phyloP scores from a whole-genome alignment of 2,888 invertebrate genomes.

The Morinoia aosen region DNA sequence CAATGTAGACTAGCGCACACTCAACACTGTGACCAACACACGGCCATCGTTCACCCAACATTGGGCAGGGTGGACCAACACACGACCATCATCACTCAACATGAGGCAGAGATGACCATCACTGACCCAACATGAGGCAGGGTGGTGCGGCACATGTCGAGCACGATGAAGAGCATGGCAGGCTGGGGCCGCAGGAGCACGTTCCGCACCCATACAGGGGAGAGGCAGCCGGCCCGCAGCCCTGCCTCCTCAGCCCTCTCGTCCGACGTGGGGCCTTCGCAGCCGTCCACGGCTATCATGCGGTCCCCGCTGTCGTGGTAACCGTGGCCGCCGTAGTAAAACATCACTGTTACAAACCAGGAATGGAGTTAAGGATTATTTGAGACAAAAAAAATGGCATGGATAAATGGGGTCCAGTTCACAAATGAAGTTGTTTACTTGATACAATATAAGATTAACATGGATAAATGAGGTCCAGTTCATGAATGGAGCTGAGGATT shows the following conservation, averaged over 20 bases:
- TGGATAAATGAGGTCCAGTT: too few species aligned
- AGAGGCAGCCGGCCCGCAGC: conserved; percentile 9
- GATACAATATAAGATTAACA: too few species aligned
- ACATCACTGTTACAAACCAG: background rate
- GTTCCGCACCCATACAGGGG: conserved; percentile 51
- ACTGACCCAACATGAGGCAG: background rate
- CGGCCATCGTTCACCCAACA: conserved; percentile 3
- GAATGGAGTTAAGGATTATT: background rate
- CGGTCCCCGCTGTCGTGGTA: conserved; percentile 46
- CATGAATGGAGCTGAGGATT: too few species aligned
- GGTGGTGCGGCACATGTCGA: conserved; percentile 57
- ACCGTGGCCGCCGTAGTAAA: conserved; percentile 47
- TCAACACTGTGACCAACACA: conserved; percentile 43
- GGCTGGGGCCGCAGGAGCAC: conserved; percentile 39
- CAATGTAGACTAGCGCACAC: conserved; percentile 34
- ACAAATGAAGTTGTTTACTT: too few species aligned
- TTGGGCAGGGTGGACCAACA: background rate
- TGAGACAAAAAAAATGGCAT: too few species aligned
- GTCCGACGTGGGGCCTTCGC: background rate
- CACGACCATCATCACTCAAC: background rate
- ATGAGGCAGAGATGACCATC: background rate
- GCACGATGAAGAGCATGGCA: conserved; percentile 56
- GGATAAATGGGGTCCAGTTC: too few species aligned
- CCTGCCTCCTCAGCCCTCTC: background rate
- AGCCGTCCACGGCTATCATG: conserved; percentile 44